These are phyloP conservation scores for Pelecanus crispus DNA, from an alignment of 2,113 vertebrate species.

Conservation along the genomic window DNA sequence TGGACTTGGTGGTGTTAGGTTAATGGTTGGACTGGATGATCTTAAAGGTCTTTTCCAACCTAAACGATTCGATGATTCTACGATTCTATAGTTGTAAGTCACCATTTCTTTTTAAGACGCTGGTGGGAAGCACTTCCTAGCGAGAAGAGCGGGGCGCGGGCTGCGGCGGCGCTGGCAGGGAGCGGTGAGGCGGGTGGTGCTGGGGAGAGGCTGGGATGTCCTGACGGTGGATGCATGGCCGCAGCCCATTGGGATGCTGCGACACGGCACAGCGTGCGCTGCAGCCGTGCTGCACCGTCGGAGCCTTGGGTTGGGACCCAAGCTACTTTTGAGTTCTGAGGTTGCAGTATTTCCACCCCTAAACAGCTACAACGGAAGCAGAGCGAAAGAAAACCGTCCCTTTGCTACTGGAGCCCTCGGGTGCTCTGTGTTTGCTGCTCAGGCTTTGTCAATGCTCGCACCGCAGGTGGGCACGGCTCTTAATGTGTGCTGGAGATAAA, in stretches of 20 bases:
- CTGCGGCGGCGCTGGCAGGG: not conserved
- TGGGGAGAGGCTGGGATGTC: accelerated
- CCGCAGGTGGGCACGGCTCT: not conserved
- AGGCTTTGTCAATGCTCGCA: not conserved
- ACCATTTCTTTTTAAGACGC: accelerated
- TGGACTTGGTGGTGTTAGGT: no score
- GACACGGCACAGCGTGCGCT: accelerated
- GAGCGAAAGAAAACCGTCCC: not conserved
- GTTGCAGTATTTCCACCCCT: not conserved
- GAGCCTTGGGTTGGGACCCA: not conserved
- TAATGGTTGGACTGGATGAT: no score
- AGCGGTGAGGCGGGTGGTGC: not conserved
- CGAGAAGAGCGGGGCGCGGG: not conserved
- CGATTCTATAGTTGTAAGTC: accelerated
- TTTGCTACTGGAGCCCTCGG: not conserved
- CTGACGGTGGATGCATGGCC: accelerated
- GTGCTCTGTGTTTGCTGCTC: not conserved
- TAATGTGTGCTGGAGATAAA: not conserved
- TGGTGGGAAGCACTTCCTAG: not conserved
- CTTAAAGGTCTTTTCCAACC: no score
- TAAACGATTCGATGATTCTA: no score
- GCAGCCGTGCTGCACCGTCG: not conserved
- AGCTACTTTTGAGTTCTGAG: not conserved
- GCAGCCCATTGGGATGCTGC: not conserved
- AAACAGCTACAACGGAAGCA: not conserved